A percentile compares a stretch with the other conserved stretches of the same genome.
These are phyloP conservation scores for Drosophila borealis DNA, from an alignment of 2,888 invertebrate genomes.

Conservation along the genomic window DNA sequence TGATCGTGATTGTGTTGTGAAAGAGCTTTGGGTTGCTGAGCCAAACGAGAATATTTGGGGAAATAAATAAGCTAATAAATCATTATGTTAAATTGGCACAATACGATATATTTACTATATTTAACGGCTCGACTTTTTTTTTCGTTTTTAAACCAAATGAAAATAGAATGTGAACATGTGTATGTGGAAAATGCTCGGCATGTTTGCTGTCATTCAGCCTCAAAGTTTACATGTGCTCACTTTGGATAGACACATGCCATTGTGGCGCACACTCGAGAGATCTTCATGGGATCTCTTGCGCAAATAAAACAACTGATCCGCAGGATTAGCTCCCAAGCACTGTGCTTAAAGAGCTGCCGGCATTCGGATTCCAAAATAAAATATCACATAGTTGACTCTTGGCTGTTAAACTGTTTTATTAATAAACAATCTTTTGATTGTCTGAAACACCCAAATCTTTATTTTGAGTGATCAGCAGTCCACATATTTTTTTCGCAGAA, in stretches of 20 bases:
- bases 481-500: background rate
- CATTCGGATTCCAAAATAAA: background rate
- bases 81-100: slow-evolving; percentile 77
- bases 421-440: slow-evolving; percentile 10
- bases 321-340: slow-evolving; percentile 31
- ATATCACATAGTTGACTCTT: slow-evolving; percentile 9
- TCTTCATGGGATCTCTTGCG: slow-evolving; percentile 35
- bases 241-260: slow-evolving; percentile 61
- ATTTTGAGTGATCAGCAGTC: background rate
- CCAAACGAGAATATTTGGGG: slow-evolving; percentile 65
- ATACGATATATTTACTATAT: slow-evolving; percentile 56
- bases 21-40: slow-evolving; percentile 57
- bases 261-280: slow-evolving; percentile 19
- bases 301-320: slow-evolving; percentile 45
- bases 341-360: slow-evolving; percentile 16
- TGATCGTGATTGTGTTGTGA: slow-evolving; percentile 52
- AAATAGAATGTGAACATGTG: slow-evolving; percentile 75
- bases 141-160: slow-evolving; percentile 39
- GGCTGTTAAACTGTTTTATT: background rate
- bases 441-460: background rate
- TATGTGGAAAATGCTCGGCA: slow-evolving; percentile 70
- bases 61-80: slow-evolving; percentile 77
- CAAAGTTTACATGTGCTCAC: slow-evolving; percentile 59
- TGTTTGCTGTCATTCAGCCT: slow-evolving; percentile 68
- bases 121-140: slow-evolving; percentile 43